Base-by-base conservation (phyloP, 2,113 vertebrate species). In the Gopherus flavomarginatus region DNA sequence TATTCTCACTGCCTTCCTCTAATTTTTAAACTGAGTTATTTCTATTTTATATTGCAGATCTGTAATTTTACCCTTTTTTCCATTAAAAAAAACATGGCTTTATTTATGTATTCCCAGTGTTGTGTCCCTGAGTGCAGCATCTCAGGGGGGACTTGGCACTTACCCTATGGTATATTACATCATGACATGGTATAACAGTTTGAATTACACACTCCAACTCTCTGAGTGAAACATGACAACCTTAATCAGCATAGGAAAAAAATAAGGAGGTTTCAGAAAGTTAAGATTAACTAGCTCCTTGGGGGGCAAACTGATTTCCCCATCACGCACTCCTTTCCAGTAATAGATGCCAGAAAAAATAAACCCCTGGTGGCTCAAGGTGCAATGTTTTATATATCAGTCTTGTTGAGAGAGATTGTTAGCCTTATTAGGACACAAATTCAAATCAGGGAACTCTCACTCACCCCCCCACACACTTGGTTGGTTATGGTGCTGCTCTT, bases 201-300 rank as follows among this genome's bases (percentile, higher is more conserved):
- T 95, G 93, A 96, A 84, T 86, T 69, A 29, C 57, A 62, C 44
- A 11, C 38, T 91, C 78, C 90, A 83, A 65, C 83, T 88, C 87
- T 72, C 2, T 87, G 65, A 95, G 82, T 91, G 65, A 84, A 89
- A 35, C 77, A 31, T 85, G 87, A 92, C 92, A 92, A 90, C 83
- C 35, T 90, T 95, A 94, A 94, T 88, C 92, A 91, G 83, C 62
- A 75, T 0, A 69, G 88, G 88, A 87, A 95, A 86, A 92, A 93
- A 95, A 96, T 86, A 89, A 94, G 83, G 72, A 93, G 13, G 3
- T 75, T 95, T 88, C 80, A 79, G 81, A 65, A 92, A 91, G 56
- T 72, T 72, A 83, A 35, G 83, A 93, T 90, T 92, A 93, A 91
- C 83, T 86, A 31, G 11, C 7, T 53, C 54, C 85, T 95, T 87